Conservation (phyloP, 2,797 vertebrate species). For the Miichthys miiuy region DNA sequence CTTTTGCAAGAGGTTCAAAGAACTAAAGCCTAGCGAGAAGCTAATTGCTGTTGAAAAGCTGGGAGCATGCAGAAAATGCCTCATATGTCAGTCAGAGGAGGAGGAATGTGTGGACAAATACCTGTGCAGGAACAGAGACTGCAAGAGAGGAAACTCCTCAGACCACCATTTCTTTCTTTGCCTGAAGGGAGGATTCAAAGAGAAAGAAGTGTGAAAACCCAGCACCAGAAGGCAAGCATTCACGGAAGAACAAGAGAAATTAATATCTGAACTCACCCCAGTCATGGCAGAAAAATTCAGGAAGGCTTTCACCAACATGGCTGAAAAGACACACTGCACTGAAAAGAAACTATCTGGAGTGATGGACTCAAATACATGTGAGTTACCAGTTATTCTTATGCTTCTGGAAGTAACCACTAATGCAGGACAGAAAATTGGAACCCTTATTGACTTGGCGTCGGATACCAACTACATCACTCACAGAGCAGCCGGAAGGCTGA, state of each 20-base stretch:
- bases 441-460: not conserved
- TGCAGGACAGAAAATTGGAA: not conserved
- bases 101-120: not conserved
- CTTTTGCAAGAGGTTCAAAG: not conserved
- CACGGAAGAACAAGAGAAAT: too few species aligned
- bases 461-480: constrained; percentile 2
- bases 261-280: not conserved
- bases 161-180: constrained; percentile 8
- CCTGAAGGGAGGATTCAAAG: not conserved
- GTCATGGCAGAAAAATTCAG: not conserved
- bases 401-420: too few species aligned
- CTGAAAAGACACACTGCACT: not conserved
- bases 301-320: not conserved
- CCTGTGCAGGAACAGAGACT: constrained; percentile 16
- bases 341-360: too few species aligned
- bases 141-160: not conserved
- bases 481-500: not conserved
- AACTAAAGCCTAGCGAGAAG: not conserved
- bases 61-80: not conserved
- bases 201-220: too few species aligned
- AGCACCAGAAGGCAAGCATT: too few species aligned
- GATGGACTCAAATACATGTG: too few species aligned
- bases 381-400: too few species aligned
- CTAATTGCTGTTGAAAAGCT: not conserved
- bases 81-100: not conserved